A percentile compares a stretch with the other conserved stretches of the same genome.
These are phyloP conservation scores for Lathronympha strigana DNA, from an alignment of 2,888 invertebrate species.

Conservation along the genomic window DNA sequence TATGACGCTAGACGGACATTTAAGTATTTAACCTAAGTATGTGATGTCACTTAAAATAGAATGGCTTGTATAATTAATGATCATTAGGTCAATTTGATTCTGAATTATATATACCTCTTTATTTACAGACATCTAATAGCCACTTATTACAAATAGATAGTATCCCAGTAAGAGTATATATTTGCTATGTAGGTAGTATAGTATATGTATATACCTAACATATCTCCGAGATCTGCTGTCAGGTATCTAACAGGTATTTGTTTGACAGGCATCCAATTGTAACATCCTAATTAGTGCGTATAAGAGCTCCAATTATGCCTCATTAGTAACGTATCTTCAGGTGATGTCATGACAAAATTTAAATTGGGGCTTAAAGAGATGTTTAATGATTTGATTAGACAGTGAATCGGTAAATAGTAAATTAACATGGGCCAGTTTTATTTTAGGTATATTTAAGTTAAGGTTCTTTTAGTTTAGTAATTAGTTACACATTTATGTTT, in stretches of 20 bases:
- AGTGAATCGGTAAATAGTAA: no score
- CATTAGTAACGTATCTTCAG: conserved; percentile 34
- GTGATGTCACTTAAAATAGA: neutral
- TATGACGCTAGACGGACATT: neutral
- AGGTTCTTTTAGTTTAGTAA: no score
- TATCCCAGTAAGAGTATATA: neutral
- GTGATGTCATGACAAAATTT: neutral
- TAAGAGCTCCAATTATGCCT: conserved; percentile 18
- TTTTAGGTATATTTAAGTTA: no score
- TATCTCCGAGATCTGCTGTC: neutral
- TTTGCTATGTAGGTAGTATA: neutral
- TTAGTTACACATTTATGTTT: no score
- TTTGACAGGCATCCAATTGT: conserved; percentile 9
- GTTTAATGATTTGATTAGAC: neutral
- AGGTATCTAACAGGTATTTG: neutral
- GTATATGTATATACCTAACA: neutral
- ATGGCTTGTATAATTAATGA: neutral
- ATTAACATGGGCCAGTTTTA: no score
- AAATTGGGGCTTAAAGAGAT: neutral
- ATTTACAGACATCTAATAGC: no score
- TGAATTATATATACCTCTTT: neutral
- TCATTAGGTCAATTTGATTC: neutral
- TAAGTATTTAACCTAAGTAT: neutral
- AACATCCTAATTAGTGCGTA: conserved; percentile 22
- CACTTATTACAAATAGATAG: no score